phyloP scores from a whole-genome alignment of 1,140 invertebrate genomes.

The Coptotermes formosanus region DNA sequence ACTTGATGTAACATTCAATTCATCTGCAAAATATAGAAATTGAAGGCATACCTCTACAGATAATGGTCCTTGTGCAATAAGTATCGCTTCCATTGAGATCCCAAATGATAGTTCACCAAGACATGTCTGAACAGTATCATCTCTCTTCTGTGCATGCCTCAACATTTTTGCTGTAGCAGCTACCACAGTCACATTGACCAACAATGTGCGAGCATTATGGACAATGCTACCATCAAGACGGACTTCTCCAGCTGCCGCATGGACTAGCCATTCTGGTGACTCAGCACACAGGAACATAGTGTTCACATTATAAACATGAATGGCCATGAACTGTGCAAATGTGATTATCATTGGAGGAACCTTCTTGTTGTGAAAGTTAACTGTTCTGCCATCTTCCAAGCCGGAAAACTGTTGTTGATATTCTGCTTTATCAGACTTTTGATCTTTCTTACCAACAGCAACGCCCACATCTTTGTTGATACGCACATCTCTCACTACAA shows the following conservation, averaged over 20 bases:
- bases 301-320: constrained; percentile 78
- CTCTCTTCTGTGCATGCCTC: constrained; percentile 41
- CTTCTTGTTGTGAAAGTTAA: constrained; percentile 50
- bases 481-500: constrained; percentile 79
- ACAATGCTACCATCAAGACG: constrained; percentile 74
- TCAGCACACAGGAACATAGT: constrained; percentile 65
- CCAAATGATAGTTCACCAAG: constrained; percentile 70
- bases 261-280: constrained; percentile 69
- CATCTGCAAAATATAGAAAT: too few relatives aligned
- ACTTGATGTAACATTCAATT: too few relatives aligned
- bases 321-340: constrained; percentile 84
- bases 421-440: background rate
- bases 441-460: background rate
- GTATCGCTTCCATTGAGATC: constrained; percentile 68
- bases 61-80: constrained; percentile 71
- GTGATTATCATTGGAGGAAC: constrained; percentile 75
- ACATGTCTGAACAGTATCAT: constrained; percentile 48
- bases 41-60: constrained; percentile 65
- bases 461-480: constrained; percentile 75
- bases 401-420: background rate
- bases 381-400: background rate
- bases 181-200: constrained; percentile 53
- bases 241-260: constrained; percentile 72
- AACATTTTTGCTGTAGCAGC: constrained; percentile 47
- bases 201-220: constrained; percentile 67